A percentile compares a stretch with the other conserved stretches of the same genome.
These are phyloP conservation scores for Nineta flava DNA, from an alignment of 2,888 invertebrate genomes.

Conservation along the genomic window DNA sequence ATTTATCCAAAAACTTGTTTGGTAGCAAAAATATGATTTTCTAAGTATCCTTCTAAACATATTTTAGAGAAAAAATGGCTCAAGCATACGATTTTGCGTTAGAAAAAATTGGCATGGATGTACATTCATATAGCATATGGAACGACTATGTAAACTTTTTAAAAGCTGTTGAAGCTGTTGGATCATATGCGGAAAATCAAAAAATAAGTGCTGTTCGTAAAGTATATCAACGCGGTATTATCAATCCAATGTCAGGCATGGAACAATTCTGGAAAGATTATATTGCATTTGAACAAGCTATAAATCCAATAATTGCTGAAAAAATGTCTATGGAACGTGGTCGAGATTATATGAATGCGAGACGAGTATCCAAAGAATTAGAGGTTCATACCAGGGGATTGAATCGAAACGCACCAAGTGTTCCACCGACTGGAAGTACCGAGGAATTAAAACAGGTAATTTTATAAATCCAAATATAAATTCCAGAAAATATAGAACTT, in stretches of 20 bases:
- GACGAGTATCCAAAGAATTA: conserved; percentile 89
- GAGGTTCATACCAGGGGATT: conserved; percentile 90
- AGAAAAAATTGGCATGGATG: conserved; percentile 97
- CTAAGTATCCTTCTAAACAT: too few species aligned
- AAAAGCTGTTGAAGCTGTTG: conserved; percentile 91
- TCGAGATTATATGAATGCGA: conserved; percentile 94
- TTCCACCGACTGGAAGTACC: conserved; percentile 81
- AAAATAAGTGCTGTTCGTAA: conserved; percentile 96
- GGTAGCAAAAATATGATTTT: too few species aligned
- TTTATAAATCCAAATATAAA: background rate
- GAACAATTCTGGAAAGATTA: conserved; percentile 97
- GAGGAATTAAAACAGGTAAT: conserved; percentile 83
- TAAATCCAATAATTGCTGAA: conserved; percentile 76
- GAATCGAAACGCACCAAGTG: conserved; percentile 88
- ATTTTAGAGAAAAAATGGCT: conserved; percentile 89
- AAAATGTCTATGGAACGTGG: conserved; percentile 95
- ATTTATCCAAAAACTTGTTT: background rate
- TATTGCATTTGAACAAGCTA: conserved; percentile 78
- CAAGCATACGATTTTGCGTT: conserved; percentile 98
- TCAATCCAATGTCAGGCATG: conserved; percentile 94
- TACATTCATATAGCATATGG: conserved; percentile 94
- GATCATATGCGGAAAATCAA: conserved; percentile 98
- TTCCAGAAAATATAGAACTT: background rate
- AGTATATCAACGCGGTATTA: conserved; percentile 89
- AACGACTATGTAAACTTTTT: conserved; percentile 94